Evolutionary conservation across 2,113 vertebrate species (phyloP).

Genomic region (Heterochromis multidens): DNA sequence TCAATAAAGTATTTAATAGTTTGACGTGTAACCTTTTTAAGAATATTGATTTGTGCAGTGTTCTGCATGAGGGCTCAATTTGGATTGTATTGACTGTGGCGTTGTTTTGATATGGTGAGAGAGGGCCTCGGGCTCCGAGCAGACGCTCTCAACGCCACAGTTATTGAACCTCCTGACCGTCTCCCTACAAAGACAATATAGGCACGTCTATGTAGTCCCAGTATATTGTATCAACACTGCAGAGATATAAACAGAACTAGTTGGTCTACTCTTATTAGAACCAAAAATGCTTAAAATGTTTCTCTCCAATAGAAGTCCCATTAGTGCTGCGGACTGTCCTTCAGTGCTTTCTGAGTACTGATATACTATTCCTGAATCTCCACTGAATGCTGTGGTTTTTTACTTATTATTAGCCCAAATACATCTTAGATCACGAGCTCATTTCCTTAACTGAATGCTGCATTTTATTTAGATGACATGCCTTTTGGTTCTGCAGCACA

Average conservation of each 20-base stretch:
- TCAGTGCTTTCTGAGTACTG: not conserved
- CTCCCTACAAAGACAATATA: slow-evolving; percentile 46
- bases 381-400: not conserved
- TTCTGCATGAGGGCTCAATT: slow-evolving; percentile 74
- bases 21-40: slow-evolving; percentile 82
- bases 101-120: slow-evolving; percentile 74
- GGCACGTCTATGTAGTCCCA: not conserved
- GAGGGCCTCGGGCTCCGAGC: slow-evolving; percentile 71
- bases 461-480: not conserved
- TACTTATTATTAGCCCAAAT: not conserved
- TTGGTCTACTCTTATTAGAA: not conserved
- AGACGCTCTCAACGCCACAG: slow-evolving; percentile 66
- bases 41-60: slow-evolving; percentile 74
- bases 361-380: not conserved
- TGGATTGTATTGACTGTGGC: slow-evolving; percentile 76
- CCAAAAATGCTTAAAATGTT: not conserved
- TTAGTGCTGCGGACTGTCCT: not conserved
- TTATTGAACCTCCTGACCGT: slow-evolving; percentile 79
- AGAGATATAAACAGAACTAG: slow-evolving; percentile 19
- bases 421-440: not conserved
- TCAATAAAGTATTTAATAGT: slow-evolving; percentile 81
- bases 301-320: not conserved
- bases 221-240: slow-evolving; percentile 23
- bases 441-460: not conserved
- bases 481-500: not conserved